Evolutionary conservation across 1,140 invertebrate species (phyloP).

Genomic region (Zaprionus gabonicus): DNA sequence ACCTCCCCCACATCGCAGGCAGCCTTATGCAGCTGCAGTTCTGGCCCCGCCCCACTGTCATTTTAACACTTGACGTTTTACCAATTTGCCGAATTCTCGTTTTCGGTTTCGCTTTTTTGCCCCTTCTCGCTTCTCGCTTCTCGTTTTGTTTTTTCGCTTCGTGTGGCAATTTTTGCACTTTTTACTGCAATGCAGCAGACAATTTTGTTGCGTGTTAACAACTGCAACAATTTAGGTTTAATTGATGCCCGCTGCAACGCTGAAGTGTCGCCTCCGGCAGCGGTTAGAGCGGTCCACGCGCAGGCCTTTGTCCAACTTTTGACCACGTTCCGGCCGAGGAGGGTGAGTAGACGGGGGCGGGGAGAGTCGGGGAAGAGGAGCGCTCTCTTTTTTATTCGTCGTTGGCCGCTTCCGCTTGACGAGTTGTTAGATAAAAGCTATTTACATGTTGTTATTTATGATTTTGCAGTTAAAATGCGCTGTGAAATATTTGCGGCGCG

Average conservation of each 20-base stretch:
- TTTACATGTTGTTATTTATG: conserved; percentile 83
- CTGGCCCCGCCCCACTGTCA: conserved; percentile 34
- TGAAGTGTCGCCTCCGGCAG: conserved; percentile 64
- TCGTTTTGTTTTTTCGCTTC: conserved; percentile 42
- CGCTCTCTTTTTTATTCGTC: conserved; percentile 3
- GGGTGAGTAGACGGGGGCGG: neutral
- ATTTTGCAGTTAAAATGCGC: conserved; percentile 81
- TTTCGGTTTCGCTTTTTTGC: conserved; percentile 26
- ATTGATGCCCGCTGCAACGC: conserved; percentile 75
- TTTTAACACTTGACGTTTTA: conserved; percentile 76
- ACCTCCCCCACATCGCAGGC: conserved; percentile 27
- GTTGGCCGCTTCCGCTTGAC: conserved; percentile 70
- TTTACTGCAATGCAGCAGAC: conserved; percentile 79
- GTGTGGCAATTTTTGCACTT: conserved; percentile 42
- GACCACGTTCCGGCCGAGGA: conserved; percentile 38
- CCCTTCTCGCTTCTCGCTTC: neutral
- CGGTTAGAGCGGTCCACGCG: conserved; percentile 6
- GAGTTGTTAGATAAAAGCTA: conserved; percentile 83
- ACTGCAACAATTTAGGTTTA: conserved; percentile 83
- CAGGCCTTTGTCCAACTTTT: conserved; percentile 71
- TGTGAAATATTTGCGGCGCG: conserved; percentile 65
- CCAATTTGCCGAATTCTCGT: conserved; percentile 63
- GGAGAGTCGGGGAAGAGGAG: neutral
- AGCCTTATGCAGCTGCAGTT: conserved; percentile 73
- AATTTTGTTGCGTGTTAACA: conserved; percentile 83